Conservation (phyloP, 2,797 vertebrate species). For the Silurus lanzhouensis region DNA sequence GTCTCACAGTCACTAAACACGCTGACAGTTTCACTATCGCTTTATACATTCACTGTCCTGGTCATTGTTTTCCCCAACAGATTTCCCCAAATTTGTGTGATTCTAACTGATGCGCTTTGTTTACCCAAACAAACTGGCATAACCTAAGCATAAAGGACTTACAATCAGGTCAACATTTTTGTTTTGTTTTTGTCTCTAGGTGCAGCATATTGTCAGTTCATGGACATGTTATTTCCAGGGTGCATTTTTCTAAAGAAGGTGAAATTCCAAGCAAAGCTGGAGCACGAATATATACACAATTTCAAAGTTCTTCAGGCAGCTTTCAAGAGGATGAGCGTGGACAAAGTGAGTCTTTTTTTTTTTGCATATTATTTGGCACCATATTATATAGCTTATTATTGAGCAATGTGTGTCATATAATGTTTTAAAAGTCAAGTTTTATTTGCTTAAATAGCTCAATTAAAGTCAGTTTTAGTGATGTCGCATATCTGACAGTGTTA, state of each 20-base stretch:
- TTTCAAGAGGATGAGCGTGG: constrained; percentile 96
- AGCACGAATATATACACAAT: constrained; percentile 97
- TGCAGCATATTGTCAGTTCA: constrained; percentile 97
- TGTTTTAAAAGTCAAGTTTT: background rate
- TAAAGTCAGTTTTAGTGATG: background rate
- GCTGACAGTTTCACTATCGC: background rate
- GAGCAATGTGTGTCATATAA: background rate
- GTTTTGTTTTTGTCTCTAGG: constrained; percentile 70
- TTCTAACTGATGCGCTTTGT: background rate
- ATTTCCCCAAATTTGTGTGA: background rate
- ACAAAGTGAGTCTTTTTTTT: constrained; percentile 82
- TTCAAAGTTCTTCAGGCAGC: constrained; percentile 98
- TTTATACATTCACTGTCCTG: background rate
- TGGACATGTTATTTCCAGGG: constrained; percentile 98
- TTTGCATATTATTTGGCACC: background rate
- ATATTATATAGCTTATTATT: background rate
- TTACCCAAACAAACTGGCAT: background rate
- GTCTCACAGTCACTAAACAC: constrained; percentile 15
- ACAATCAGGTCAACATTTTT: background rate
- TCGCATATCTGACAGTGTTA: background rate
- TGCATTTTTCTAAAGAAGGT: constrained; percentile 95
- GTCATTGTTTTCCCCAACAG: background rate
- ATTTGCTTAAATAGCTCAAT: too few relatives aligned
- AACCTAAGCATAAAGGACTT: background rate
- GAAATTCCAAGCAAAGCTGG: constrained; percentile 97